Evolutionary conservation across 2,113 vertebrate species (phyloP), one percentile per base, ranked within the genome.

Genomic region (Podarcis raffonei): DNA sequence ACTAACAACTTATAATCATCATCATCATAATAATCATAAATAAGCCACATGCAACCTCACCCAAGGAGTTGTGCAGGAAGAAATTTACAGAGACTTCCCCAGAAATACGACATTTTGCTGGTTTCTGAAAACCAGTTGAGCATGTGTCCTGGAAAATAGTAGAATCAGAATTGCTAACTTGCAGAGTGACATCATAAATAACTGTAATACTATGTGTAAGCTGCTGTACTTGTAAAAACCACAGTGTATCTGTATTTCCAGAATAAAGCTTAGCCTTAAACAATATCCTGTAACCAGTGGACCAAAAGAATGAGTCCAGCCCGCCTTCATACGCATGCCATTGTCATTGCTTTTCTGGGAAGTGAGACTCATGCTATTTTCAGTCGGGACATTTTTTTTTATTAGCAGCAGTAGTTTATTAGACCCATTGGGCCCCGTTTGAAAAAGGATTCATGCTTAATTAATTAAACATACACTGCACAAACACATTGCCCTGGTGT

Each of bases 101-200:
- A 65, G 48, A 59, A 37, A 74, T 5, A 37, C 12, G 71, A 20
- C 22, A 13, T 83, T 37, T 68, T 15, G 2, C 48, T 75, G 71
- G 15, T 75, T 74, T 30, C 23, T 85, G 35, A 39, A 18, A 75
- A 75, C 74, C 16, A 57, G 23, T 37, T 84, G 42, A 74, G 23
- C 66, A 42, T 84, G 57, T 74, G 22, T 59, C 3, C 39, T n/a
- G 42, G 27, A 30, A 68, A 79, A 35, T 79, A 69, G 57, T 32
- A 69, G 81, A 86, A 78, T 78, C 37, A 78, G 75, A 78, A 86
- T 48, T 86, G 59, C 59, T 86, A 39, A 48, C 35, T 78, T 27
- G 53, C 32, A 37, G 15, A 42, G 62, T 4, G 18, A 68, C 32
- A 20, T 53, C 48, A 53, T 48, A 62, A 23, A 57, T 30, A 62